A percentile compares a stretch with the other conserved stretches of the same genome.
Conservation (phyloP, 2,797 vertebrate species). For the Chrosomus eos region DNA sequence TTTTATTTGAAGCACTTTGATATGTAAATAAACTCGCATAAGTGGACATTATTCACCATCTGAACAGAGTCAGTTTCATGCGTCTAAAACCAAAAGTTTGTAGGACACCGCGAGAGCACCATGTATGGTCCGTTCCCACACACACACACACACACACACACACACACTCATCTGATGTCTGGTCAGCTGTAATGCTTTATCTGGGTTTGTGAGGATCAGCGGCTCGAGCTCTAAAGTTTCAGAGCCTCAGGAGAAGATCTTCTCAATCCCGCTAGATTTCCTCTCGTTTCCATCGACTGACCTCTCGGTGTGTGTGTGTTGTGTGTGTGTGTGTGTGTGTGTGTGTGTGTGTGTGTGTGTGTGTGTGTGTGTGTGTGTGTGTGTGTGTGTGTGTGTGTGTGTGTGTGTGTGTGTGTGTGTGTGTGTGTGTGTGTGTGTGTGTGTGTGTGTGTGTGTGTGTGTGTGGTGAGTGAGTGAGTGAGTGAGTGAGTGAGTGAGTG, state of each 20-base stretch:
- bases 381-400: not conserved
- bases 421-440: too few species aligned
- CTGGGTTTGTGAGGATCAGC: not conserved
- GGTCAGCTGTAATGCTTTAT: not conserved
- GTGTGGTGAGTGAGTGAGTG: not conserved
- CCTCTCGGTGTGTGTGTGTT: too few species aligned
- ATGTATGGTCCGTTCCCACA: constrained; percentile 3
- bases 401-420: too few species aligned
- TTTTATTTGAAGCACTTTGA: too few species aligned
- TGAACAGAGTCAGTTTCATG: not conserved
- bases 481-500: too few species aligned
- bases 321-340: too few species aligned
- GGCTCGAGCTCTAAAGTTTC: not conserved
- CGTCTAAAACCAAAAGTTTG: not conserved
- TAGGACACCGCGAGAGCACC: not conserved
- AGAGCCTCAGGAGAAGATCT: constrained; percentile 14
- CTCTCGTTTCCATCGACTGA: constrained; percentile 44
- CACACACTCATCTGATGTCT: not conserved
- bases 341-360: too few species aligned
- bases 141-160: not conserved
- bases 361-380: too few species aligned
- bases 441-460: too few species aligned
- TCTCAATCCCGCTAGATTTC: constrained; percentile 9
- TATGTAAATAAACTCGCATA: too few species aligned
- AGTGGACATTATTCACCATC: not conserved